A percentile compares a stretch with the other conserved stretches of the same genome.
phyloP scores from a whole-genome alignment of 2,113 vertebrate species.

The Alexandromys fortis region DNA sequence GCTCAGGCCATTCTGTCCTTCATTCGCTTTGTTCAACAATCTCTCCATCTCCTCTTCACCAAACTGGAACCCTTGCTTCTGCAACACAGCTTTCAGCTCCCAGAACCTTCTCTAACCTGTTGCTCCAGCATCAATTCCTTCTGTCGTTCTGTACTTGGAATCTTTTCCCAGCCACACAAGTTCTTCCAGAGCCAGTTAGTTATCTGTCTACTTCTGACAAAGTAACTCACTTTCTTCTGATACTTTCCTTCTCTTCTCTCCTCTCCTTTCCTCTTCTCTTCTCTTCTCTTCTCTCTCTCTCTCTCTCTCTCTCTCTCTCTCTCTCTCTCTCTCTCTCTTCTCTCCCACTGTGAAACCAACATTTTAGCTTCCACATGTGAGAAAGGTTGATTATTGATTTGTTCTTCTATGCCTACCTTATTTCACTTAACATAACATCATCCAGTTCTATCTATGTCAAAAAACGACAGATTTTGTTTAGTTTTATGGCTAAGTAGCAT shows the following conservation, averaged over 20 bases:
- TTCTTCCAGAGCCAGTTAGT: background rate
- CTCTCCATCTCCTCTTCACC: background rate
- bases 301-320: background rate
- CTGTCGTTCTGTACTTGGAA: background rate
- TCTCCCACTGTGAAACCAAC: background rate
- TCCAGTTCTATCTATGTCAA: background rate
- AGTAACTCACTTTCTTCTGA: background rate
- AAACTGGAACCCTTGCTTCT: background rate
- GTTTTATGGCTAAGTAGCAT: background rate
- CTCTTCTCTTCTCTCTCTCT: too few species aligned
- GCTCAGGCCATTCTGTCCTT: background rate
- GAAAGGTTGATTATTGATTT: background rate
- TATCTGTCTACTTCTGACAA: background rate
- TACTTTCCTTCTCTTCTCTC: background rate
- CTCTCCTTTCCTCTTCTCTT: background rate
- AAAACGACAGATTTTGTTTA: background rate
- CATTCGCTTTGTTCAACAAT: background rate
- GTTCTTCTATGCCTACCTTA: background rate
- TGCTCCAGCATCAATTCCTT: background rate
- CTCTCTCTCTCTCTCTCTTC: background rate
- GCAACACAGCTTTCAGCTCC: background rate
- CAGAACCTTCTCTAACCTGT: background rate
- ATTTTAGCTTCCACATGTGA: background rate
- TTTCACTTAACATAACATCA: background rate
- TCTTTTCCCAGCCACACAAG: background rate